Base-by-base conservation (phyloP, 1,140 invertebrate genomes). In the Monochamus saltuarius region DNA sequence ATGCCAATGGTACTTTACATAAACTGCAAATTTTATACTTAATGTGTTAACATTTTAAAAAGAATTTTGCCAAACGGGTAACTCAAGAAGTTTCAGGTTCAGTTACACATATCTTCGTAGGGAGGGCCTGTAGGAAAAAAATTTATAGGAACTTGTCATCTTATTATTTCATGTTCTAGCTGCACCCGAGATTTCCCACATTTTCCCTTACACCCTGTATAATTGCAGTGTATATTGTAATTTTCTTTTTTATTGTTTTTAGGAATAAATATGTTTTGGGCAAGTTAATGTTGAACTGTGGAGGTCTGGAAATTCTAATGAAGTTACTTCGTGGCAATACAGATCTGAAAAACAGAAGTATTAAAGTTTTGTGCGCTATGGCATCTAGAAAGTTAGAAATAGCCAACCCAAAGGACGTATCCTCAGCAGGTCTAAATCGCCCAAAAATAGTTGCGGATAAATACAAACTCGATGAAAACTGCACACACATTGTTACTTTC, bases 401-500 rank as follows among this genome's bases (percentile, higher is more conserved):
- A 46, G 19, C 47, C n/a, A 67, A 67, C 46, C 65, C 65, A 10
- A 56, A 13, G 17, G 38, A 55, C 11, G 7, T 59, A 4, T 7
- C 13, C 37, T 10, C 42, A n/a, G 6, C 42, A 3, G 14, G 39
- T 14, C 7, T 52, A 43, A 46, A 58, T 35, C 35, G 45, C 3
- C 47, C 19, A 1, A 56, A 62, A 38, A 45, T 68, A 9, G 47
- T 46, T 16, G 49, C 46, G 4, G 54, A 59, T 19, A 46, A 63
- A 22, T 65, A 66, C 16, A 38, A 59, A 57, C 72, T 68, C 10
- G 8, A 19, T 4, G 68, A 78, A 17, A 49, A 70, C 1, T 62
- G 68, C 29, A 69, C 75, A 17, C 77, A 80, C 53, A 71, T 80
- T 35, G 82, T 89, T 0, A 83, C 77, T 1, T 87, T 89, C 51